Evolutionary conservation across 1,140 invertebrate genomes (phyloP).

Genomic region (Drosophila lacertosa): DNA sequence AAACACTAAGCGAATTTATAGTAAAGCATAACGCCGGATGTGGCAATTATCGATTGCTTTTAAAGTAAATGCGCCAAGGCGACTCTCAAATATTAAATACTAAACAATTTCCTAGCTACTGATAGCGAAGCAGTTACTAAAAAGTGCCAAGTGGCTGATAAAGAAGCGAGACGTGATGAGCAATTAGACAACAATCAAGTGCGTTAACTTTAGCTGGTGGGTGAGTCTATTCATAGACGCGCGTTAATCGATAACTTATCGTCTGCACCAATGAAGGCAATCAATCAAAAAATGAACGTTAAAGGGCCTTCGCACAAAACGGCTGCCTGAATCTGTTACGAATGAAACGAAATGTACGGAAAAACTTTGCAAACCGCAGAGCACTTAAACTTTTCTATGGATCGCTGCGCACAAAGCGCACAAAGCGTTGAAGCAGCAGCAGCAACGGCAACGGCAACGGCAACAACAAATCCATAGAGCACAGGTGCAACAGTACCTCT

Average conservation of each 20-base stretch:
- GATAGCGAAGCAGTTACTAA: background rate
- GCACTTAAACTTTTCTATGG: conserved; percentile 80
- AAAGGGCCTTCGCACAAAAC: conserved; percentile 43
- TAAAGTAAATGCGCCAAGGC: background rate
- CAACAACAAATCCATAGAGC: conserved; percentile 13
- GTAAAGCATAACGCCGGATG: background rate
- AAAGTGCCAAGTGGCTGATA: background rate
- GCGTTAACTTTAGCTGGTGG: background rate
- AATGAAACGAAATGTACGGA: conserved; percentile 9
- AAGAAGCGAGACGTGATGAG: conserved; percentile 41
- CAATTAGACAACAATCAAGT: conserved; percentile 55
- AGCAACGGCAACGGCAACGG: conserved; percentile 39
- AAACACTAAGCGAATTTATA: background rate
- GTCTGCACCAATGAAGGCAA: conserved; percentile 55
- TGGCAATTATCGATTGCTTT: conserved; percentile 7
- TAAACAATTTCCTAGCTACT: background rate
- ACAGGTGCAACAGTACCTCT: conserved; percentile 63
- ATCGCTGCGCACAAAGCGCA: conserved; percentile 67
- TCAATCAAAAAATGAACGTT: conserved; percentile 60
- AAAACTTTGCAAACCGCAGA: conserved; percentile 66
- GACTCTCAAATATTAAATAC: background rate
- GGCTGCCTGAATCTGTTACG: conserved; percentile 32
- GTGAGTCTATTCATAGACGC: background rate
- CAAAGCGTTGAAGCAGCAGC: conserved; percentile 76
- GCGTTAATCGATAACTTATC: conserved; percentile 72